Percentiles rank a stretch among this genome's conserved stretches.
Evolutionary conservation across 2,888 invertebrate species (phyloP).

Genomic region (Drosophila ezoana): DNA sequence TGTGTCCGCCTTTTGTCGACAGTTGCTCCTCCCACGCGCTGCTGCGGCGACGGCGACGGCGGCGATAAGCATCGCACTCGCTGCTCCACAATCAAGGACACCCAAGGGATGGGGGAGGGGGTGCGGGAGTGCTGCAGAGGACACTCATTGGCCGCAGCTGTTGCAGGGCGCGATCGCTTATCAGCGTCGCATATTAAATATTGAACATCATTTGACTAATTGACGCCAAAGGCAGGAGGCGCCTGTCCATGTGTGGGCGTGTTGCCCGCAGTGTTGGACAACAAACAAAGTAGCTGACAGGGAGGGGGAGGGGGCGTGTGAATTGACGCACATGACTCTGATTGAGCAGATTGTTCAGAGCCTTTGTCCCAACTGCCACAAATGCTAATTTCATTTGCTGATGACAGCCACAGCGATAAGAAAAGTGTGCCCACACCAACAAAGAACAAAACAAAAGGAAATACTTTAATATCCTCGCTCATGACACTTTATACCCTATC

Average conservation of each 20-base stretch:
- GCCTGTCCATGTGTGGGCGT: conserved; percentile 37
- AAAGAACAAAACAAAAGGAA: neutral
- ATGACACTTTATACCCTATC: neutral
- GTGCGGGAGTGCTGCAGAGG: conserved; percentile 30
- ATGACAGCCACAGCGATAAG: conserved; percentile 60
- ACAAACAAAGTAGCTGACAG: conserved; percentile 58
- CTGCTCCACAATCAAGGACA: conserved; percentile 76
- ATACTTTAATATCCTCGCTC: conserved; percentile 3
- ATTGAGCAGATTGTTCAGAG: conserved; percentile 59
- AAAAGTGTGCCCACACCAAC: neutral
- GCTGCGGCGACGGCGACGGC: conserved; percentile 36
- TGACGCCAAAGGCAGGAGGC: conserved; percentile 62
- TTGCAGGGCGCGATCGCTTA: conserved; percentile 75
- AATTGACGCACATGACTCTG: conserved; percentile 78
- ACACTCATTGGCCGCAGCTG: conserved; percentile 75
- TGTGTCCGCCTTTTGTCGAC: conserved; percentile 76
- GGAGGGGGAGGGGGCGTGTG: conserved; percentile 65
- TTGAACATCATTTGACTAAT: conserved; percentile 85
- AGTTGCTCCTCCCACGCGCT: conserved; percentile 70
- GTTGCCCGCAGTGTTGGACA: conserved; percentile 47
- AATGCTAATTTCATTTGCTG: conserved; percentile 72
- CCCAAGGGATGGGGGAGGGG: conserved; percentile 10
- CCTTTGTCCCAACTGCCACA: conserved; percentile 47
- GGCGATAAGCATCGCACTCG: conserved; percentile 67
- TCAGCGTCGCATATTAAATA: conserved; percentile 83